Conservation (phyloP, 2,113 vertebrate species). For the human (Homo sapiens) region DNA sequence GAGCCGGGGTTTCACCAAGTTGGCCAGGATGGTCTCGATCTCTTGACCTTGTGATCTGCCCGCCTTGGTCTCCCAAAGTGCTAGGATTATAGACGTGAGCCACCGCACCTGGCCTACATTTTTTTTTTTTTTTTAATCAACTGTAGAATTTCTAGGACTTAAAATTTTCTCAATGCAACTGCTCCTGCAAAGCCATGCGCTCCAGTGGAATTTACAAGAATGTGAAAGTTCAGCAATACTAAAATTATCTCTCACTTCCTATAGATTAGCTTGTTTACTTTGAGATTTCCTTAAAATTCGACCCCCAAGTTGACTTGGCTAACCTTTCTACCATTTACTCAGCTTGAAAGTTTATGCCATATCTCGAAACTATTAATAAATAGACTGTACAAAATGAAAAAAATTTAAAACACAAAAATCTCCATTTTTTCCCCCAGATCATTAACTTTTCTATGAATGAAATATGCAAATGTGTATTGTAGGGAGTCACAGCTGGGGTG, state of each 20-base stretch:
- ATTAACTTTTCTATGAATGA: background rate
- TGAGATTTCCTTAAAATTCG: background rate
- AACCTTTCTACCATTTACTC: background rate
- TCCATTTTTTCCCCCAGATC: background rate
- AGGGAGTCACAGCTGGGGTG: conserved; percentile 52
- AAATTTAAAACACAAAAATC: background rate
- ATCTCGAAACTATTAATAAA: background rate
- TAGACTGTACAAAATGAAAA: background rate
- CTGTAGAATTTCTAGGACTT: background rate
- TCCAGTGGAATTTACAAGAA: conserved; percentile 34
- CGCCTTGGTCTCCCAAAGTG: no score
- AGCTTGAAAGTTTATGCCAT: background rate
- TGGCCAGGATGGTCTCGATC: no score
- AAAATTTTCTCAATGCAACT: background rate
- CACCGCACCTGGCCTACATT: no score
- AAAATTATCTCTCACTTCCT: conserved; percentile 27
- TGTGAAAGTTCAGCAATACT: conserved; percentile 31
- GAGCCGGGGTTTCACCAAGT: no score
- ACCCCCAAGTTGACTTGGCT: background rate
- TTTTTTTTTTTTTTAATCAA: background rate
- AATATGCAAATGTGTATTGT: conserved; percentile 57
- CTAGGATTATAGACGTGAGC: no score
- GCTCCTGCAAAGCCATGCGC: background rate
- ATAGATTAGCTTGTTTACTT: conserved; percentile 55
- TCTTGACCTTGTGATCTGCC: no score